Base-by-base conservation (phyloP, 2,113 vertebrate genomes). In the Cryptomyrus ogoouensis region DNA sequence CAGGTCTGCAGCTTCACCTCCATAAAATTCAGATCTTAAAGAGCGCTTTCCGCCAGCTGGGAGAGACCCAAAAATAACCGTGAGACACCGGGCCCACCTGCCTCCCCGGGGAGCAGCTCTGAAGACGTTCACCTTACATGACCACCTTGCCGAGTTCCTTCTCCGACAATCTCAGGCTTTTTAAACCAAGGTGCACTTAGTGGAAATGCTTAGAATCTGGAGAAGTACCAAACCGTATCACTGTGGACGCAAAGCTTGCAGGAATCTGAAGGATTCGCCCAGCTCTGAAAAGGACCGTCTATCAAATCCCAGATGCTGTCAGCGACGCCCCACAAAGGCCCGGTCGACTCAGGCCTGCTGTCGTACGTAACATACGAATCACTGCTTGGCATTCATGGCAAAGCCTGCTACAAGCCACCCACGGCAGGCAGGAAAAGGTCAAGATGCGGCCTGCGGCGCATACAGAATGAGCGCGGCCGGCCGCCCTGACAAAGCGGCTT, bases 21-120 rank as follows among this genome's bases (percentile, higher is more conserved):
- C 70, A 77, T 77, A 39, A 77, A 77, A 6, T 17, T 77, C 70
- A 39, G 70, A 42, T 80, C 74, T 80, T 92, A 90, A 90, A 89
- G 74, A 86, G 80, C 62, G 58, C n/a, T 12, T 90, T 93, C 89
- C 89, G 90, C 88, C 85, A 80, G 83, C 91, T 89, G 74, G 35
- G 90, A 91, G 87, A 62, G 89, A 89, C 92, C 93, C 93, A 93
- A 94, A 96, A 96, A 95, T 95, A 95, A 93, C 89, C 49, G 7
- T 89, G 91, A 90, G 91, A 91, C 52, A 88, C 2, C 27, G 5
- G 19, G 77, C 53, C 88, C 88, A 83, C 21, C 89, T 89, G 91
- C 92, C 92, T 91, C 92, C 90, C 94, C 92, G 92, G 92, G 93
- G 92, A 93, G 92, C 35, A 91, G 85, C 91, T 92, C 91, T 89